phyloP scores from a whole-genome alignment of 37 sponge, comb jelly and placozoan species.

The Geodia barretti region DNA sequence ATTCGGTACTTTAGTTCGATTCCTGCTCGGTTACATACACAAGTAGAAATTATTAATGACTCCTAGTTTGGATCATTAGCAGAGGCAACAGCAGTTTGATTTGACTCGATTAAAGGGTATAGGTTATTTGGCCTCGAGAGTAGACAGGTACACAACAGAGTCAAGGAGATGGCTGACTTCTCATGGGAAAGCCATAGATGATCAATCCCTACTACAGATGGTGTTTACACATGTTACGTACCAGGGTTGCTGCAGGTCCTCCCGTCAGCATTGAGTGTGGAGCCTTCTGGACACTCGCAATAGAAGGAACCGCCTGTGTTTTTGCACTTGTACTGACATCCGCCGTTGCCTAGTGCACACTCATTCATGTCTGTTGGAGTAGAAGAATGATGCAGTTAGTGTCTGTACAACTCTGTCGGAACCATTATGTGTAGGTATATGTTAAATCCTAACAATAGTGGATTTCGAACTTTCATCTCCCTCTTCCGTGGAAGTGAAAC shows the following conservation, averaged over 20 bases:
- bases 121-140: too few relatives aligned
- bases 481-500: background rate
- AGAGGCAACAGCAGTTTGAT: too few relatives aligned
- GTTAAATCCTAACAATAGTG: background rate
- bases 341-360: slow-evolving; percentile 59
- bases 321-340: slow-evolving; percentile 60
- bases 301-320: slow-evolving; percentile 69
- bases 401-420: background rate
- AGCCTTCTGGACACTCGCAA: slow-evolving; percentile 42
- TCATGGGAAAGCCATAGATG: too few relatives aligned
- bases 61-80: too few relatives aligned
- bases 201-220: too few relatives aligned
- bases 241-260: slow-evolving; percentile 32
- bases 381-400: background rate
- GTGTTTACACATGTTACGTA: background rate
- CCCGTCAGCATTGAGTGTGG: slow-evolving; percentile 6
- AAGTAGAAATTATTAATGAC: too few relatives aligned
- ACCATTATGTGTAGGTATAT: background rate
- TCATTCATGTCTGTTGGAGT: slow-evolving; percentile 70
- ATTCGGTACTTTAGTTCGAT: too few relatives aligned
- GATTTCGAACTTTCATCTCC: too few relatives aligned
- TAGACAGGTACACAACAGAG: too few relatives aligned
- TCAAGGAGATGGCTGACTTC: too few relatives aligned
- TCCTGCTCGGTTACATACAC: too few relatives aligned
- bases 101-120: too few relatives aligned